Percentiles rank a stretch among this genome's conserved stretches.
phyloP scores from a whole-genome alignment of 2,113 vertebrate species.

The Corydoras sp. region DNA sequence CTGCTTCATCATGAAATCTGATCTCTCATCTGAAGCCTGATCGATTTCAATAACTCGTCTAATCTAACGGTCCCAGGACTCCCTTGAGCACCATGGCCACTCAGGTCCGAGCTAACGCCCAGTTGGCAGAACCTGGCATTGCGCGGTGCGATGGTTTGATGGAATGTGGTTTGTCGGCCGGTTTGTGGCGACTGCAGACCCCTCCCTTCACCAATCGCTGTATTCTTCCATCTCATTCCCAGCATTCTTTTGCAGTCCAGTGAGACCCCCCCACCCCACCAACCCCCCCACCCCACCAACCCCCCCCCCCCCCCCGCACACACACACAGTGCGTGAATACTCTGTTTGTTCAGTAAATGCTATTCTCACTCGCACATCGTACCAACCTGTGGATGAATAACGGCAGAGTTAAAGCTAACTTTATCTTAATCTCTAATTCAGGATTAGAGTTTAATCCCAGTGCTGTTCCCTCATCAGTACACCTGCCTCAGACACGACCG shows the following conservation, averaged over 20 bases:
- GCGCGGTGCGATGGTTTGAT: constrained; percentile 6
- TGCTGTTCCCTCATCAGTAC: neutral
- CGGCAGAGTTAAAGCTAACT: neutral
- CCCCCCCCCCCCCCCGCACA: too few relatives aligned
- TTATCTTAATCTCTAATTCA: constrained; percentile 4
- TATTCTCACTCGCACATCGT: neutral
- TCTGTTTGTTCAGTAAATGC: constrained; percentile 6
- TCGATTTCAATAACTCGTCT: neutral
- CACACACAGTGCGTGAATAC: neutral
- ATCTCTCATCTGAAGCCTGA: neutral
- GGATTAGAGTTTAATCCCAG: neutral
- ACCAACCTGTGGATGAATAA: neutral
- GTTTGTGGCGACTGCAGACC: constrained; percentile 47
- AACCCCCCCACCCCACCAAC: neutral
- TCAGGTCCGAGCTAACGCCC: neutral
- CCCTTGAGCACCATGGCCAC: neutral
- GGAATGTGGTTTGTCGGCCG: constrained; percentile 51
- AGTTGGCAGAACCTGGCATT: neutral
- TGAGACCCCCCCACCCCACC: constrained; percentile 24
- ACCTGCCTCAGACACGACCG: neutral
- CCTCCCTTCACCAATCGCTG: constrained; percentile 41
- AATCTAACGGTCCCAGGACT: too few relatives aligned
- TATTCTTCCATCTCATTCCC: constrained; percentile 49
- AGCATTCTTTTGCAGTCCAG: constrained; percentile 56
- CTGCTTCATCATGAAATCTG: neutral